Base-by-base conservation (phyloP, 2,888 invertebrate species). In the Cephus spinipes region DNA sequence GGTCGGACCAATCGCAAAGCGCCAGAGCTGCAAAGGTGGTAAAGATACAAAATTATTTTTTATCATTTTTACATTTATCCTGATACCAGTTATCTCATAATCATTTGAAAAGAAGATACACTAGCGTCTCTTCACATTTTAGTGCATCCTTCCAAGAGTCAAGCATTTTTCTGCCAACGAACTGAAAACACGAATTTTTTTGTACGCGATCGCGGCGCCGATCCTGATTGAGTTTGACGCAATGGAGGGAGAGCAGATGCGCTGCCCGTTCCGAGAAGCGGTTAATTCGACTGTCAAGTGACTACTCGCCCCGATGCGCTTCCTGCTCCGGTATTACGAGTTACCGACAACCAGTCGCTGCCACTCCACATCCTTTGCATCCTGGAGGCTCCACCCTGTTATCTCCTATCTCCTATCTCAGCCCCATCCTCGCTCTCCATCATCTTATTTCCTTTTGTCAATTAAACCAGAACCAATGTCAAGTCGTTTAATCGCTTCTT, bases 1-100 rank as follows among this genome's bases (percentile, higher is more conserved):
- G 93, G 80, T 94, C 94, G 0, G 97, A 97, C 97, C 97, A 97
- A 90, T 97, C 97, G 91, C 97, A 97, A 33, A 97, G 93, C 0
- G 97, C 97, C 85, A 97, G 92, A 80, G 97, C 97, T 97, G 94
- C 40, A 93, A 32, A 15, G 30, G 4, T 31, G 71, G 32, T 32
- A 4, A 71, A 71, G 12, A 71, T 1, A 11, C 11, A 9, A 32
- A 11, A 55, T 55, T 23, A 9, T 2, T 55, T 23, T 55, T 55
- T 23, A 23, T 55, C 23, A 2, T 23, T 0, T 0, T 55, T 23
- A 55, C 0, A 9, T 15, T 23, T 55, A 23, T 55, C 40, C 40
- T 23, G 6, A 23, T 55, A 23, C 0, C 40, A 6, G 23, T 23
- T 55, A 6, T 55, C 40, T 23, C 4, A 23, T 55, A 23, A 9